Conservation (phyloP, 2,797 vertebrate species). For the Miichthys miiuy region DNA sequence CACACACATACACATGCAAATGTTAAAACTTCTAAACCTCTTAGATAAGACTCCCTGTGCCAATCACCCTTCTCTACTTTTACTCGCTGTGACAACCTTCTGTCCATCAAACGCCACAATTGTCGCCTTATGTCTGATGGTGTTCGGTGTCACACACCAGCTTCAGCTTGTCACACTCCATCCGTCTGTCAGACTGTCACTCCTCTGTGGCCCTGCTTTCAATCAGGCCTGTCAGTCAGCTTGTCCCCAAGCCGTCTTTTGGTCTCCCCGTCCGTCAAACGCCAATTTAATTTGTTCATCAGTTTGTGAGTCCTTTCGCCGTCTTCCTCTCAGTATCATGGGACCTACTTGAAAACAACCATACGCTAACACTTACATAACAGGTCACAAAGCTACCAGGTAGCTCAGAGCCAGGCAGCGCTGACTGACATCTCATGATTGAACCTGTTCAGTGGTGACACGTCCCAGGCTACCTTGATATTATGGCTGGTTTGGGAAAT, state of each 20-base stretch:
- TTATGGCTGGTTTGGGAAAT: slow-evolving; percentile 58
- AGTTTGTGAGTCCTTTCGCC: slow-evolving; percentile 43
- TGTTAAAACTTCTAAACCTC: slow-evolving; percentile 63
- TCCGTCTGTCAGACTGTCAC: slow-evolving; percentile 71
- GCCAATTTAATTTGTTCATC: slow-evolving; percentile 69
- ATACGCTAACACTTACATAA: slow-evolving; percentile 40
- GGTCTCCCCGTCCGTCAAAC: slow-evolving; percentile 57
- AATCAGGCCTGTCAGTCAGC: slow-evolving; percentile 71
- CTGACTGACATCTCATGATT: slow-evolving; percentile 82
- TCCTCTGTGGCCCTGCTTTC: slow-evolving; percentile 69
- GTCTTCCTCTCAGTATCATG: slow-evolving; percentile 39
- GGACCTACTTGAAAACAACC: slow-evolving; percentile 42
- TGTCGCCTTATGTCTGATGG: slow-evolving; percentile 60
- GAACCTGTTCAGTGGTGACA: slow-evolving; percentile 77
- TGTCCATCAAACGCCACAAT: slow-evolving; percentile 78
- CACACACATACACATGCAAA: slow-evolving; percentile 46
- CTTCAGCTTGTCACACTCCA: slow-evolving; percentile 76
- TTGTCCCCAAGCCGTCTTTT: slow-evolving; percentile 59
- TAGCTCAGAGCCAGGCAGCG: slow-evolving; percentile 41
- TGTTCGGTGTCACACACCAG: slow-evolving; percentile 73
- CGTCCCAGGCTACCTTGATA: slow-evolving; percentile 73
- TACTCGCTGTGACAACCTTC: slow-evolving; percentile 76
- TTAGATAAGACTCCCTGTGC: slow-evolving; percentile 58
- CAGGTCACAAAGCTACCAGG: slow-evolving; percentile 25
- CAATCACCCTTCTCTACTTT: slow-evolving; percentile 77